Evolutionary conservation across 1,140 invertebrate species (phyloP), one percentile per base, ranked within the genome.

Genomic region (Orchesella cincta): DNA sequence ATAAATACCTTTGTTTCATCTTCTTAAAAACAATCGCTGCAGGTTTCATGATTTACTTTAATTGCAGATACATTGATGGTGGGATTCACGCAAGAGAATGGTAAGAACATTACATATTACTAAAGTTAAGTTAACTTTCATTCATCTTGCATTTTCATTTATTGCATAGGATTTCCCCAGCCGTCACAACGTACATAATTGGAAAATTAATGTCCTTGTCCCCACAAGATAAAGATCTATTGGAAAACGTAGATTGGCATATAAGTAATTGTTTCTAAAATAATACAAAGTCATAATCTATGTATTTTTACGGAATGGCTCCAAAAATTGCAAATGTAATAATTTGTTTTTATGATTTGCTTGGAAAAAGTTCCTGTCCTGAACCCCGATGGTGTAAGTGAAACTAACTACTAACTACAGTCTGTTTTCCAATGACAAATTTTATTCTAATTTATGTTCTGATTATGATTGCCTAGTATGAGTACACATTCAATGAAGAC

Each of bases 341-440:
- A n/a, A n/a, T n/a, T n/a, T n/a, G n/a, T n/a, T n/a, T n/a, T n/a
- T n/a, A n/a, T n/a, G n/a, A n/a, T n/a, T n/a, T n/a, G n/a, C 70
- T 33, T 29, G n/a, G 91, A 93, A 83, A 89, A 97, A 78, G 83
- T 94, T 28, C 93, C 93, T 0, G 89, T 94, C 8, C 88, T 90
- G 31, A 96, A 95, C 87, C 94, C 94, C 0, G 94, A 96, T 83
- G 94, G 93, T 57, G 18, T n/a, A n/a, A n/a, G n/a, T n/a, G n/a
- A n/a, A n/a, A n/a, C 57, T 8, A 64, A 64, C 26, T 64, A 18
- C 28, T 8, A 16, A 64, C 18, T 64, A 64, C 14, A 20, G 31
- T 20, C 16, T 51, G 28, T 5, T 29, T 64, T 23, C 12, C 57
- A 29, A 64, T 46, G 5, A 46, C 39, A 46, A 46, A 5, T 8